Evolutionary conservation across 2,888 invertebrate species (phyloP).

Genomic region (Melangyna quadrimaculata): DNA sequence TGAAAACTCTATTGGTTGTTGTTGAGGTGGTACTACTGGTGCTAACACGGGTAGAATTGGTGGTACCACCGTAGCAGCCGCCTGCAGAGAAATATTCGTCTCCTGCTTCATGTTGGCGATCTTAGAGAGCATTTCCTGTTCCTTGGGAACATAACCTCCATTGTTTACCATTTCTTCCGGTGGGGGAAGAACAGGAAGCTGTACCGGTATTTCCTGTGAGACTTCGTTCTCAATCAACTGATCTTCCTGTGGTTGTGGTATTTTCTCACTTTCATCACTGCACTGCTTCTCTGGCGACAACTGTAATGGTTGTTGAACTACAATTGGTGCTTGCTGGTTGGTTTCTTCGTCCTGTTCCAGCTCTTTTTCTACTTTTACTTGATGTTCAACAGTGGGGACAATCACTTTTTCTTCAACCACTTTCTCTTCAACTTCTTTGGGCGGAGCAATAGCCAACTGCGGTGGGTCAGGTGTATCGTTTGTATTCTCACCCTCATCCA

Average conservation of each 20-base stretch:
- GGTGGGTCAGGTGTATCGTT: conserved; percentile 80
- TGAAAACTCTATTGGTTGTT: conserved; percentile 80
- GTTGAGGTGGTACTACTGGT: conserved; percentile 67
- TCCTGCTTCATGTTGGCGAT: conserved; percentile 81
- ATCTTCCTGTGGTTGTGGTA: conserved; percentile 75
- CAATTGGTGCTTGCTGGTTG: conserved; percentile 78
- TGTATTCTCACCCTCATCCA: conserved; percentile 84
- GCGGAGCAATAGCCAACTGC: conserved; percentile 77
- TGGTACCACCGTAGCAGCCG: conserved; percentile 61
- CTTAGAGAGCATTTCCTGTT: conserved; percentile 80
- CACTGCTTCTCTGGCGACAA: conserved; percentile 44
- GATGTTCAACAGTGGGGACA: conserved; percentile 65
- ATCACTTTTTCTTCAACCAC: conserved; percentile 48
- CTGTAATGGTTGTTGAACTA: conserved; percentile 58
- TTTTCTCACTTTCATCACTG: conserved; percentile 39
- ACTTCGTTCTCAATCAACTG: conserved; percentile 76
- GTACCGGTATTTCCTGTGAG: conserved; percentile 45
- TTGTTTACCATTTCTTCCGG: conserved; percentile 76
- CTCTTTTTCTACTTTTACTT: conserved; percentile 72
- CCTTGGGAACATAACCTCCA: conserved; percentile 75
- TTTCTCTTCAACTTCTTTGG: conserved; percentile 80
- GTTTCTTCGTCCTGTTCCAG: conserved; percentile 78
- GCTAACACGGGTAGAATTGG: conserved; percentile 77
- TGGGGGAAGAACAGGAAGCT: conserved; percentile 38
- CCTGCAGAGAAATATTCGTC: conserved; percentile 73